phyloP scores from a whole-genome alignment of 2,113 vertebrate species.

The Syrmaticus mikado region DNA sequence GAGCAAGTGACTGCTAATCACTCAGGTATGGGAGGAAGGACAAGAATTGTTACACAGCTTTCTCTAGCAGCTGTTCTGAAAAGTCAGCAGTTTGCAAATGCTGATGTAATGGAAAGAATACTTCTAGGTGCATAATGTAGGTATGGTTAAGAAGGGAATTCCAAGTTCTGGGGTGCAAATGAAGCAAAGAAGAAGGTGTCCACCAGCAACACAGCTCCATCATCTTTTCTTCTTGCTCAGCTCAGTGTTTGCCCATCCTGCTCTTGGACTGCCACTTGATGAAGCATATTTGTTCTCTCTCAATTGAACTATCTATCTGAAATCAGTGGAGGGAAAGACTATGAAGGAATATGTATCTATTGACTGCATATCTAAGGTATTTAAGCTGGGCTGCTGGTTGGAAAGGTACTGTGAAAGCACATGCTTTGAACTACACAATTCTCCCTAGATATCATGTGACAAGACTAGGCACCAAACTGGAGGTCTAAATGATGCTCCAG shows the following conservation, averaged over 20 bases:
- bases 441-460: background rate
- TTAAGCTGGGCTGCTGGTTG: background rate
- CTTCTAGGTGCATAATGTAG: background rate
- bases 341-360: background rate
- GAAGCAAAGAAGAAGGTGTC: background rate
- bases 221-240: background rate
- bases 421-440: background rate
- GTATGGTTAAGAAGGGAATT: background rate
- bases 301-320: background rate
- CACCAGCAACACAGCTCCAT: background rate
- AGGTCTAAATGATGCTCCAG: background rate
- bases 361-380: background rate
- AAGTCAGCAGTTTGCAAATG: background rate
- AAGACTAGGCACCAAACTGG: background rate
- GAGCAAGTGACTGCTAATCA: background rate
- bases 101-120: background rate
- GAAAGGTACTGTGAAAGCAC: background rate
- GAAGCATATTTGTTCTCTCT: background rate
- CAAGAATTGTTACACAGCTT: background rate
- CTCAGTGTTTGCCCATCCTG: background rate
- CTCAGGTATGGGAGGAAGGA: background rate
- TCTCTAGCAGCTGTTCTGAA: background rate
- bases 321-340: background rate
- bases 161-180: background rate
- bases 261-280: background rate